Evolutionary conservation across 1,140 invertebrate species (phyloP).

Genomic region (Diabrotica virgifera): DNA sequence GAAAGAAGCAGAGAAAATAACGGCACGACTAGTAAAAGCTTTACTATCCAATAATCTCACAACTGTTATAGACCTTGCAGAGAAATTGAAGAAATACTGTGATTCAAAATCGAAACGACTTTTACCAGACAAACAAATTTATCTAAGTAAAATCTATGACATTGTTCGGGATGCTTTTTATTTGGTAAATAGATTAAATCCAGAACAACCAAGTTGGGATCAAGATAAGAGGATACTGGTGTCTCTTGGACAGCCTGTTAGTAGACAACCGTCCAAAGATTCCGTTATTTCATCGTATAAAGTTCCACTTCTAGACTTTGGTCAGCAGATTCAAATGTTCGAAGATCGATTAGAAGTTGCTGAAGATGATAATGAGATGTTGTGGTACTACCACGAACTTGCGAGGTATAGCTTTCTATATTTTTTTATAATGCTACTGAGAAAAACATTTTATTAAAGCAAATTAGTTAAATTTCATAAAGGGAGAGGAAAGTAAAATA

Average conservation of each 20-base stretch:
- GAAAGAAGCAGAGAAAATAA: slow-evolving; percentile 49
- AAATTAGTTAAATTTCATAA: no score
- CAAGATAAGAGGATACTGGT: slow-evolving; percentile 39
- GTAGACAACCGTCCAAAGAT: slow-evolving; percentile 41
- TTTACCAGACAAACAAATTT: slow-evolving; percentile 38
- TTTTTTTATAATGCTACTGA: no score
- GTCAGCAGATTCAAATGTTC: slow-evolving; percentile 34
- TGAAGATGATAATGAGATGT: slow-evolving; percentile 33
- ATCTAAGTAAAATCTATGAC: slow-evolving; percentile 37
- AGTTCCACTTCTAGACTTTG: not conserved
- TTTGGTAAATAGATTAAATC: slow-evolving; percentile 39
- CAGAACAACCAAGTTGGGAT: slow-evolving; percentile 26
- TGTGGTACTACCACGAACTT: slow-evolving; percentile 55
- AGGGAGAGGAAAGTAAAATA: no score
- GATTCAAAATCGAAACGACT: slow-evolving; percentile 40
- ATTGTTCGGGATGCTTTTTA: slow-evolving; percentile 37
- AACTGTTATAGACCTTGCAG: slow-evolving; percentile 38
- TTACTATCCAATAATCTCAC: slow-evolving; percentile 48
- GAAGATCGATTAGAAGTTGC: slow-evolving; percentile 37
- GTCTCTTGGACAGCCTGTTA: slow-evolving; percentile 38
- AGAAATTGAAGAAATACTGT: slow-evolving; percentile 47
- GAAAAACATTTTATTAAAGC: no score
- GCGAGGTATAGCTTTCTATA: slow-evolving; percentile 34
- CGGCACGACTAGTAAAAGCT: slow-evolving; percentile 49
- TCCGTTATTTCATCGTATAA: slow-evolving; percentile 31